A percentile compares a stretch with the other conserved stretches of the same genome.
Conservation (phyloP, 2,888 invertebrate species). For the Mimas tiliae region DNA sequence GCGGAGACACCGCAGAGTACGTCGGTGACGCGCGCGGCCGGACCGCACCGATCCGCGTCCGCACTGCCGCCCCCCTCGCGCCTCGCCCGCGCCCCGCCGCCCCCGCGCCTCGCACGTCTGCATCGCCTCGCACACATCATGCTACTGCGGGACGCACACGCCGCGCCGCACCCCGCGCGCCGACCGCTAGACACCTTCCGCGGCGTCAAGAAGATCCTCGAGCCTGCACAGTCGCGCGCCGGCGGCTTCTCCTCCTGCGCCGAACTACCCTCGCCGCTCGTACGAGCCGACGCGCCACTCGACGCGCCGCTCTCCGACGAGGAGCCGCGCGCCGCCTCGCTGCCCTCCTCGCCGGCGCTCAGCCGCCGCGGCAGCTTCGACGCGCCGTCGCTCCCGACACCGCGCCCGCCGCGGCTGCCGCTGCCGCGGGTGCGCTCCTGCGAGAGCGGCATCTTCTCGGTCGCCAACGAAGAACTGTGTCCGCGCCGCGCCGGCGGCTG, state of each 20-base stretch:
- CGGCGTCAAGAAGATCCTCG: slow-evolving; percentile 93
- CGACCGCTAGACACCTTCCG: slow-evolving; percentile 91
- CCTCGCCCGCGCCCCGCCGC: slow-evolving; percentile 57
- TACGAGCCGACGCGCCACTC: slow-evolving; percentile 46
- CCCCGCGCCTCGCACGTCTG: slow-evolving; percentile 76
- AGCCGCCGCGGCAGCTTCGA: slow-evolving; percentile 56
- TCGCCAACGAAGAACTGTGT: slow-evolving; percentile 91
- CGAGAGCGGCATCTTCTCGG: slow-evolving; percentile 95
- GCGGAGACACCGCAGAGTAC: slow-evolving; percentile 48
- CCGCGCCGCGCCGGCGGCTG: slow-evolving; percentile 62
- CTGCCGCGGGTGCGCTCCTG: slow-evolving; percentile 89
- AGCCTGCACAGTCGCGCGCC: slow-evolving; percentile 80
- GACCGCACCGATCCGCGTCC: slow-evolving; percentile 48
- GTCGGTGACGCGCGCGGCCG: slow-evolving; percentile 47
- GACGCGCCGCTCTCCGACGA: slow-evolving; percentile 45
- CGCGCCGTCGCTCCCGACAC: slow-evolving; percentile 49
- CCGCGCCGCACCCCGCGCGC: slow-evolving; percentile 86
- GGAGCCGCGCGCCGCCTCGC: slow-evolving; percentile 62
- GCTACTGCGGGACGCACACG: slow-evolving; percentile 93
- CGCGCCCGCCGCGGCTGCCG: slow-evolving; percentile 56
- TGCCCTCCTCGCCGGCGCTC: slow-evolving; percentile 71
- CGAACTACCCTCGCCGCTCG: slow-evolving; percentile 89
- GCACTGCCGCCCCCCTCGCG: slow-evolving; percentile 48
- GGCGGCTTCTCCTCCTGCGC: slow-evolving; percentile 89
- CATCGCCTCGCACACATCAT: slow-evolving; percentile 93